These are phyloP conservation scores for Uromys caudimaculatus DNA, from an alignment of 2,797 vertebrate species.

Conservation along the genomic window DNA sequence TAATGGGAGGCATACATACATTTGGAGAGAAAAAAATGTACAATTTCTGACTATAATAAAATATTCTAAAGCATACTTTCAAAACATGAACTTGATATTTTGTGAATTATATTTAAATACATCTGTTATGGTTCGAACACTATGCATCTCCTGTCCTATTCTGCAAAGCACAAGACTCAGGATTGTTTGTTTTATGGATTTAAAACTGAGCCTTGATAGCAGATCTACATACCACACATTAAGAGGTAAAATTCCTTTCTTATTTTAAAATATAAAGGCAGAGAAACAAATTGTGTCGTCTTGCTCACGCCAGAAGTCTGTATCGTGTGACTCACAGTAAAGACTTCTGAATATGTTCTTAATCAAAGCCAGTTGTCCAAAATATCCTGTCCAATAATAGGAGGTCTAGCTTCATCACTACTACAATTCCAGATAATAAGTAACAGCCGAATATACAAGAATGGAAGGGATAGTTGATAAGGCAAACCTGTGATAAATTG, in stretches of 20 bases:
- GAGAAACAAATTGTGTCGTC: background rate
- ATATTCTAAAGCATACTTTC: background rate
- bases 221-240: background rate
- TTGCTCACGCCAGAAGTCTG: background rate
- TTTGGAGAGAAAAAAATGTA: background rate
- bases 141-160: background rate
- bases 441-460: background rate
- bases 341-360: background rate
- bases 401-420: background rate
- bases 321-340: background rate
- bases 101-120: constrained; percentile 36
- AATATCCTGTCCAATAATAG: background rate
- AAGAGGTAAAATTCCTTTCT: background rate
- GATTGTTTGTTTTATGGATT: background rate
- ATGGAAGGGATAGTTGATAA: background rate
- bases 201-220: background rate
- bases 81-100: constrained; percentile 40
- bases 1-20: background rate
- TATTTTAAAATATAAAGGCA: background rate
- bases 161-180: background rate
- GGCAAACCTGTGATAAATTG: background rate
- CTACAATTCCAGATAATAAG: background rate
- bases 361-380: constrained; percentile 4
- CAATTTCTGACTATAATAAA: background rate
- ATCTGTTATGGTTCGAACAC: background rate